Evolutionary conservation across 2,797 vertebrate species (phyloP).

Genomic region (Nannoperca obscura): DNA sequence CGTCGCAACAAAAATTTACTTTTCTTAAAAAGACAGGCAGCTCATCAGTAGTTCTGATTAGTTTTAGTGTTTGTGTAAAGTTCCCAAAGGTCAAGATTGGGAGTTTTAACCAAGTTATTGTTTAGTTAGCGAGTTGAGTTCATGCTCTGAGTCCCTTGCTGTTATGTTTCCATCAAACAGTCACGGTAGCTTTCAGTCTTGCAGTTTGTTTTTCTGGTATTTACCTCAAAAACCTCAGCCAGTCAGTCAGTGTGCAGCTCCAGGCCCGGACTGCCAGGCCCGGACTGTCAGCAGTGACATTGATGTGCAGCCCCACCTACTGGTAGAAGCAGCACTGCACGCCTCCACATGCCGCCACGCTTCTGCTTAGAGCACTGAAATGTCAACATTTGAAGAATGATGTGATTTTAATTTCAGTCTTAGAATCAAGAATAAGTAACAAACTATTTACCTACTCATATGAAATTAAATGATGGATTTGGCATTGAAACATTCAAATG

Average conservation of each 20-base stretch:
- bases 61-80: neutral
- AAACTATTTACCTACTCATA: neutral
- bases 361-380: neutral
- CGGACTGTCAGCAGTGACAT: neutral
- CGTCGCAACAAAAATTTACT: constrained; percentile 9
- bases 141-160: neutral
- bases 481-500: neutral
- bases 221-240: constrained; percentile 38
- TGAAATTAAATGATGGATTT: neutral
- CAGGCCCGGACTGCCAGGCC: constrained; percentile 3
- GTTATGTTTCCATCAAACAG: constrained; percentile 14
- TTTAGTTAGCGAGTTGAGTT: neutral
- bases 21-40: neutral
- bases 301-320: constrained; percentile 70
- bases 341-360: neutral
- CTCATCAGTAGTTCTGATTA: neutral
- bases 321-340: constrained; percentile 45
- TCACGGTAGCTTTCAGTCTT: constrained; percentile 7
- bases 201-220: constrained; percentile 42
- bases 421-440: neutral
- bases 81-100: neutral
- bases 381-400: neutral
- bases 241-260: constrained; percentile 1
- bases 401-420: neutral
- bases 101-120: neutral